phyloP scores from a whole-genome alignment of 2,888 invertebrate genomes.

The Hermaeophaga mercurialis region DNA sequence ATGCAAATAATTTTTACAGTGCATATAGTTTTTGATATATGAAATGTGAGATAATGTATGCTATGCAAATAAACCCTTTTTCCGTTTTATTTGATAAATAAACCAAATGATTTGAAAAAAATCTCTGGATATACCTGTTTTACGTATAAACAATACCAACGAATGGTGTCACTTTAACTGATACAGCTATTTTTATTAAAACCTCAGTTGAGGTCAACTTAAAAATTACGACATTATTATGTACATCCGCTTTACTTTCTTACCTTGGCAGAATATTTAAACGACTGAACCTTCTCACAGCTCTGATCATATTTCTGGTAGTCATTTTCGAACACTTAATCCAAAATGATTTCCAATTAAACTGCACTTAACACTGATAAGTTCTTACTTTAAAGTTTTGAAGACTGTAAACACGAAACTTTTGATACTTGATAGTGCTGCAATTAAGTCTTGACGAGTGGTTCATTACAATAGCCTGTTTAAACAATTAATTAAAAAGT shows the following conservation, averaged over 20 bases:
- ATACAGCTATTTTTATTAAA: too few relatives aligned
- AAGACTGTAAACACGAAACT: neutral
- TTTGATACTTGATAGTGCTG: constrained; percentile 2
- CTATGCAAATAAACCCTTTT: too few relatives aligned
- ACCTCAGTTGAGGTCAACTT: constrained; percentile 37
- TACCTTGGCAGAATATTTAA: constrained; percentile 53
- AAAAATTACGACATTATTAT: constrained; percentile 15
- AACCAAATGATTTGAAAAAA: too few relatives aligned
- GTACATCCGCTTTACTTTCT: constrained; percentile 34
- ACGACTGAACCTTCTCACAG: constrained; percentile 51
- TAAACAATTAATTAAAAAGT: neutral
- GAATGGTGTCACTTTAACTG: too few relatives aligned
- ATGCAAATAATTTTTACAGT: too few relatives aligned
- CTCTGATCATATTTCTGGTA: constrained; percentile 44
- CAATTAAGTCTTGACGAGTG: neutral
- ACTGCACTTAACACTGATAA: constrained; percentile 17
- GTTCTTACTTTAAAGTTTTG: constrained; percentile 21
- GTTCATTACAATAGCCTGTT: constrained; percentile 18
- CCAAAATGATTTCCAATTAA: neutral
- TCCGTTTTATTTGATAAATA: too few relatives aligned
- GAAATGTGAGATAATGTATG: too few relatives aligned
- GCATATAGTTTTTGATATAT: too few relatives aligned
- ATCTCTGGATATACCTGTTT: too few relatives aligned
- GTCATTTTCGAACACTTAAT: constrained; percentile 37
- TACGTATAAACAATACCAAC: too few relatives aligned